Percentiles rank a stretch among this genome's conserved stretches.
Evolutionary conservation across 2,888 invertebrate genomes (phyloP).

Genomic region (Shargacucullia verbasci): DNA sequence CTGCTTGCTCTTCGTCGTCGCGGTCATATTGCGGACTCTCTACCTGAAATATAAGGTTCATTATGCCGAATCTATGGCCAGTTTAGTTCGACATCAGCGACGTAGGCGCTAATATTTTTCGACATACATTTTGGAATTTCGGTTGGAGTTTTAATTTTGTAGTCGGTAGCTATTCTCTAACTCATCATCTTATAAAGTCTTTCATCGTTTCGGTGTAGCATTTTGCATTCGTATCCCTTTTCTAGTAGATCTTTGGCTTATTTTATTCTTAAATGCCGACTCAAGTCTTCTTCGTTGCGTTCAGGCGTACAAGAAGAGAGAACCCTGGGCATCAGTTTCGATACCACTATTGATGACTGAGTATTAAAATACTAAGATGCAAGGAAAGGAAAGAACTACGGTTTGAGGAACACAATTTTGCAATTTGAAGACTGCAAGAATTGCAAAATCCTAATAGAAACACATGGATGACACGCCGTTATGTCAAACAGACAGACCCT

Average conservation of each 20-base stretch:
- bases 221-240: too few relatives aligned
- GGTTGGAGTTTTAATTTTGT: constrained; percentile 11
- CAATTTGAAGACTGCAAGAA: constrained; percentile 4
- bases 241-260: too few relatives aligned
- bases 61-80: not conserved
- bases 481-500: constrained; percentile 12
- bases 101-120: not conserved
- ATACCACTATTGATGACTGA: too few relatives aligned
- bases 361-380: too few relatives aligned
- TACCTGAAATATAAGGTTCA: constrained; percentile 17
- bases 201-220: too few relatives aligned
- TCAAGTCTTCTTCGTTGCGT: too few relatives aligned
- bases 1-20: constrained; percentile 26
- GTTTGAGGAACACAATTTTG: not conserved
- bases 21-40: constrained; percentile 3
- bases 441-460: constrained; percentile 18
- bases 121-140: constrained; percentile 22
- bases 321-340: too few relatives aligned
- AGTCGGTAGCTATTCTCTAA: not conserved
- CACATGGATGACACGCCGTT: constrained; percentile 18
- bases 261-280: too few relatives aligned
- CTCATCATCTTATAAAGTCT: too few relatives aligned
- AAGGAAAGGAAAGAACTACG: too few relatives aligned
- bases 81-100: not conserved
- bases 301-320: too few relatives aligned